Evolutionary conservation across 2,113 vertebrate species (phyloP), one percentile per base, ranked within the genome.

Genomic region (Leptobrachium ailaonicum): DNA sequence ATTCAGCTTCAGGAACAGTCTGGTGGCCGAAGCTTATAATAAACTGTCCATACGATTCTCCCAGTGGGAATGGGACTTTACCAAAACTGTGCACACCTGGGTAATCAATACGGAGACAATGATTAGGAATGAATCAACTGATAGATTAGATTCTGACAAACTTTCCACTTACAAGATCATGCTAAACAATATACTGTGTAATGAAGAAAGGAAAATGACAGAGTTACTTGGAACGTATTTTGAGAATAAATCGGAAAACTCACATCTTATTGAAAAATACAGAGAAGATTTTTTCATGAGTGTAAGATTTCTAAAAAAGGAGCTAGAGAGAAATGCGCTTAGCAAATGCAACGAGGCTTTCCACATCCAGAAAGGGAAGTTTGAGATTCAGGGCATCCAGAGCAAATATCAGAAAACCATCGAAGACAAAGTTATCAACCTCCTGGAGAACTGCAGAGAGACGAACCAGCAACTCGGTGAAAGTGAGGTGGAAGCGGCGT

Each of bases 81-180:
- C 68, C 63, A 86, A 88, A 41, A 77, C 87, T 73, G 87, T 89
- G 47, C 84, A 91, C 73, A 43, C 4, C 14, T 92, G 90, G 89
- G 41, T 91, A 6, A 69, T 13, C 1, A 67, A 50, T 2, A 84
- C 87, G 78, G 83, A 84, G 41, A 70, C 83, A n/a, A 85, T 75
- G 71, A 92, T 90, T 2, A 71, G 73, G 32, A 82, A 84, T 40
- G 80, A 45, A 3, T 64, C 74, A 4, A 5, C 54, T 43, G 40
- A 75, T 50, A 56, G 76, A 32, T 32, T 79, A 8, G 54, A 77
- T 41, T n/a, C 63, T 32, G 74, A 58, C 6, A 45, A 13, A 1
- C 3, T 66, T 11, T 77, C 83, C 0, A 54, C 76, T 6, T 40
- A 92, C 32, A 89, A 83, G n/a, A 64, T 74, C 10, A 85, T 91